Evolutionary conservation across 2,113 vertebrate genomes (phyloP), one percentile per base, ranked within the genome.

Genomic region (Abramis brama): DNA sequence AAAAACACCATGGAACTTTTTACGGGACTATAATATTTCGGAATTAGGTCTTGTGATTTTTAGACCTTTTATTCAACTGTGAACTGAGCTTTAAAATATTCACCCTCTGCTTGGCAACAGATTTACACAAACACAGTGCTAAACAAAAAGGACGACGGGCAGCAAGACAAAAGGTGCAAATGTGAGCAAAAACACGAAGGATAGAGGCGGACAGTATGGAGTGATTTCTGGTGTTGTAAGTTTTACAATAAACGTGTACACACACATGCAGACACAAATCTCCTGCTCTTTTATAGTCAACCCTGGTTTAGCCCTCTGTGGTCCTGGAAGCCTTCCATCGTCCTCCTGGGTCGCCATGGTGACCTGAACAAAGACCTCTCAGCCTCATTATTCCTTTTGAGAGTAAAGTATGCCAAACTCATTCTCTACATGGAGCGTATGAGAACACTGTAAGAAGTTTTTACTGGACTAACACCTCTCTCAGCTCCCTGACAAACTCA

Each of bases 211-310:
- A 57, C 62, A 23, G 25, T 36, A 11, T 13, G 10, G 4, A 68
- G 10, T 78, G 19, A 77, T 66, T 66, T 66, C 43, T 68, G 25
- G 19, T 12, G 6, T 36, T n/a, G 9, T 75, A 50, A 75, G 23
- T 47, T 47, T 2, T 76, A 47, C 36, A 59, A 12, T 4, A 55
- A 55, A 80, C 82, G 68, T 64, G 76, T 55, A 64, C 43, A 86
- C 39, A 82, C 79, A 83, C 75, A 79, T 25, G 70, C 52, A 79
- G 12, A 60, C 70, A 73, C 76, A 78, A 52, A 2, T 39, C 25
- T 78, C 66, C 74, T 60, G 19, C 17, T 23, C 82, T 89, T 89
- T 91, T 87, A 89, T 36, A 79, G 75, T 83, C 75, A 86, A 82
- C 81, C 62, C 55, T 27, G 23, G 12, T 85, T 50, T 78, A 79